These are phyloP conservation scores for Zoanthus gigantus DNA, from an alignment of 92 coral and sea anemone genomes.

Conservation along the genomic window DNA sequence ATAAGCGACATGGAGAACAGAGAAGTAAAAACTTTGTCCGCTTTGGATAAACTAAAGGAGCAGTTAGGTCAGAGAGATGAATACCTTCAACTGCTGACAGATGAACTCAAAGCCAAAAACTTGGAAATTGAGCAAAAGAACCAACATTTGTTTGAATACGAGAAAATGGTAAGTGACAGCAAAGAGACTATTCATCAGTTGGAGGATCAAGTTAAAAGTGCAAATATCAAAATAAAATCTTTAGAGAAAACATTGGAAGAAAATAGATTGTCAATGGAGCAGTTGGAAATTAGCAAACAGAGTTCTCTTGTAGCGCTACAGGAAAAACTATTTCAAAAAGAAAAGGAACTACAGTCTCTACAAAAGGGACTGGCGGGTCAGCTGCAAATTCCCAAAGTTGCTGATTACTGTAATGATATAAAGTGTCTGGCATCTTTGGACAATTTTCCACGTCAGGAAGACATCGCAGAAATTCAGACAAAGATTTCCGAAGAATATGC, in stretches of 20 bases:
- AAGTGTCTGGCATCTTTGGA: too few relatives aligned
- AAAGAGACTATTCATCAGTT: not conserved
- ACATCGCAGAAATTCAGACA: not conserved
- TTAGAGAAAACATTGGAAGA: not conserved
- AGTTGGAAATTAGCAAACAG: not conserved
- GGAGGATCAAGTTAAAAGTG: not conserved
- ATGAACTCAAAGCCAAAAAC: conserved; percentile 8
- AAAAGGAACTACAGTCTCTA: not conserved
- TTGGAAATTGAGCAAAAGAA: not conserved
- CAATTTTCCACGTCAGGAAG: not conserved
- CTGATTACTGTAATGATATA: not conserved
- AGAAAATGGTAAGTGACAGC: not conserved
- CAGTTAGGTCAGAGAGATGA: not conserved
- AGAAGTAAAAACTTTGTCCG: not conserved
- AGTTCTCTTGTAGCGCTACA: not conserved
- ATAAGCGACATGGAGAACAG: not conserved
- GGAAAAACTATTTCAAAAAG: not conserved
- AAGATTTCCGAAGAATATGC: not conserved
- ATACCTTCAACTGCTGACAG: conserved; percentile 3
- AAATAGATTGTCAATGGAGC: not conserved
- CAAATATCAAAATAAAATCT: not conserved
- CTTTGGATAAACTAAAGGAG: not conserved
- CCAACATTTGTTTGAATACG: not conserved
- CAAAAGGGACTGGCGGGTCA: not conserved
- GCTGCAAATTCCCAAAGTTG: not conserved